Evolutionary conservation across 2,113 vertebrate species (phyloP).

Genomic region (Neogale vison): DNA sequence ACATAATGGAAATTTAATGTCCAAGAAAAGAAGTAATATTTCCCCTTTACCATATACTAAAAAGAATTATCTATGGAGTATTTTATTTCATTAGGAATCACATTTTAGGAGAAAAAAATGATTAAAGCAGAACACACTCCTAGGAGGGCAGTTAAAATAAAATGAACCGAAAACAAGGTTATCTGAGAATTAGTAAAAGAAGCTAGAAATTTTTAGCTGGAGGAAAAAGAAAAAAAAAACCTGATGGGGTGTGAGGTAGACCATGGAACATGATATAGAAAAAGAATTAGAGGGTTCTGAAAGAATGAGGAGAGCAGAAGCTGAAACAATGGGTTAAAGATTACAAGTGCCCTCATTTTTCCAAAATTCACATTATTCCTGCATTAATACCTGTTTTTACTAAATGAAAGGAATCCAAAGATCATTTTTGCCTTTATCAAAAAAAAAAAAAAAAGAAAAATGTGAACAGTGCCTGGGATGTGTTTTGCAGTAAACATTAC

Average conservation of each 20-base stretch:
- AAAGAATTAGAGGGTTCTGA: neutral
- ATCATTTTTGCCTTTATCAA: neutral
- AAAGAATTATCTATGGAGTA: neutral
- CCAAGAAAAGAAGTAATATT: conserved; percentile 19
- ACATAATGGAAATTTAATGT: conserved; percentile 16
- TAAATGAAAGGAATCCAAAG: neutral
- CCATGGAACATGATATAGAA: neutral
- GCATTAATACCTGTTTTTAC: neutral
- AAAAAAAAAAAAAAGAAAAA: neutral
- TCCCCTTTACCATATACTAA: neutral
- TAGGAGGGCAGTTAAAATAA: neutral
- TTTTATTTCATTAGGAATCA: neutral
- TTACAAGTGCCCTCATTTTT: neutral
- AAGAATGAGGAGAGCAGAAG: neutral
- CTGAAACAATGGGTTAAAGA: neutral
- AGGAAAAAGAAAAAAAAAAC: neutral
- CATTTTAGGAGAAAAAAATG: neutral
- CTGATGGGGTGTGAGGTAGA: neutral
- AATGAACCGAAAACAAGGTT: neutral
- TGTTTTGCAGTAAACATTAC: neutral
- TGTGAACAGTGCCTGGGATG: neutral
- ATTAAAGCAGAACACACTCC: neutral
- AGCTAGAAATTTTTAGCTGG: neutral
- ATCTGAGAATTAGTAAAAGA: neutral
- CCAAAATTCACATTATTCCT: neutral